Evolutionary conservation across 1,140 invertebrate species (phyloP), one percentile per base, ranked within the genome.

Genomic region (Drosophila parabipectinata): DNA sequence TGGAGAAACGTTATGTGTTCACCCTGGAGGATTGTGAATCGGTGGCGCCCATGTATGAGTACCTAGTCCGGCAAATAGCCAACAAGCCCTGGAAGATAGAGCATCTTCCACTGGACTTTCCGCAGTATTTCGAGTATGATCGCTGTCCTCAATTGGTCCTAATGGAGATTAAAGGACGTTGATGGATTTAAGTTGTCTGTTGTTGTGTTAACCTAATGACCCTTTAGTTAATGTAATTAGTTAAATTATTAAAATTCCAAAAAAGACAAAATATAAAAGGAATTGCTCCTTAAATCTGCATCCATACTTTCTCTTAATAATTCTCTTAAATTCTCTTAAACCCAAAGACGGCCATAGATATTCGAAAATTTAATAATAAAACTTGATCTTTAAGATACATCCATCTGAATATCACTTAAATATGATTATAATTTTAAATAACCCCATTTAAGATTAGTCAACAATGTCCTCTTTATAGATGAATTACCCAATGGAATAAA

Each of bases 1-100:
- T 98, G 45, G 97, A 98, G 87, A 98, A 98, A 92, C 94, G 97
- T 47, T 97, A 95, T 88, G 97, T 97, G 3, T 98, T 97, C 77
- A 97, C 96, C 4, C 91, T 97, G 59, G 93, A 94, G 1, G 96
- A 97, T 79, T 93, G 96, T 82, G 96, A 97, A 66, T 94, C 95
- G 0, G 94, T 95, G 21, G 96, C 97, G 3, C 97, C 97, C 0
- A 97, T 96, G 92, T 97, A 96, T 79, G 96, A 97, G 79, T 95
- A 96, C 92, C 97, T 97, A 92, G 88, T 96, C 9, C 92, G 93
- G 6, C 81, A 93, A 39, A 93, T 74, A 0, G 24, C 39, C 1
- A 41, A 77, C 5, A 91, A 88, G 28, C 59, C 93, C 3, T 96
- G 95, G 95, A 92, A 79, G 1, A 92, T 96, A 3, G 92, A 95